These are phyloP conservation scores for Zosterops japonicus DNA, from an alignment of 2,113 vertebrate genomes.

Conservation along the genomic window DNA sequence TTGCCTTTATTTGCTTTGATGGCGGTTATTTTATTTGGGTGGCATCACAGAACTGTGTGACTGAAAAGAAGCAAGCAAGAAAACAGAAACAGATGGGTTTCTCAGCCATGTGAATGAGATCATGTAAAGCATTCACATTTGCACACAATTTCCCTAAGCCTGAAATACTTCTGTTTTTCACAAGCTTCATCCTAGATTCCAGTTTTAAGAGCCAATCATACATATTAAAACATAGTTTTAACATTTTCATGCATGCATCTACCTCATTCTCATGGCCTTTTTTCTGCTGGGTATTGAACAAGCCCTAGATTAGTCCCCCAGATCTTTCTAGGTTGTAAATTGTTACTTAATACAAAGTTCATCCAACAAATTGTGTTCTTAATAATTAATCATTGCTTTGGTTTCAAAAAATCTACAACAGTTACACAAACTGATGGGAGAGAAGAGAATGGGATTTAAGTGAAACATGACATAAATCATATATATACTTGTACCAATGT, in stretches of 20 bases:
- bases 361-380: not conserved
- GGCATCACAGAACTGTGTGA: not conserved
- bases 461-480: not conserved
- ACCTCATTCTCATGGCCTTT: not conserved
- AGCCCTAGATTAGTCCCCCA: not conserved
- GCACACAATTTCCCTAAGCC: not conserved
- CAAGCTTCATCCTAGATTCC: not conserved
- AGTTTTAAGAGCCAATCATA: not conserved
- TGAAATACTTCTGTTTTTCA: not conserved
- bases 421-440: not conserved
- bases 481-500: not conserved
- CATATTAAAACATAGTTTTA: not conserved
- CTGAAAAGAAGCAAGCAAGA: not conserved
- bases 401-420: not conserved
- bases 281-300: not conserved
- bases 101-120: not conserved
- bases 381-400: not conserved
- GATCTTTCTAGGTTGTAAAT: not conserved
- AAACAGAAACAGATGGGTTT: not conserved
- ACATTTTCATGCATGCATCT: not conserved
- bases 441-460: not conserved
- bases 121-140: not conserved
- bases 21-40: not conserved
- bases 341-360: not conserved
- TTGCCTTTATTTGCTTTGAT: slow-evolving; percentile 22